Percentiles rank a stretch among this genome's conserved stretches.
Conservation (phyloP, 1,140 invertebrate genomes). For the Drosophila melanogaster region DNA sequence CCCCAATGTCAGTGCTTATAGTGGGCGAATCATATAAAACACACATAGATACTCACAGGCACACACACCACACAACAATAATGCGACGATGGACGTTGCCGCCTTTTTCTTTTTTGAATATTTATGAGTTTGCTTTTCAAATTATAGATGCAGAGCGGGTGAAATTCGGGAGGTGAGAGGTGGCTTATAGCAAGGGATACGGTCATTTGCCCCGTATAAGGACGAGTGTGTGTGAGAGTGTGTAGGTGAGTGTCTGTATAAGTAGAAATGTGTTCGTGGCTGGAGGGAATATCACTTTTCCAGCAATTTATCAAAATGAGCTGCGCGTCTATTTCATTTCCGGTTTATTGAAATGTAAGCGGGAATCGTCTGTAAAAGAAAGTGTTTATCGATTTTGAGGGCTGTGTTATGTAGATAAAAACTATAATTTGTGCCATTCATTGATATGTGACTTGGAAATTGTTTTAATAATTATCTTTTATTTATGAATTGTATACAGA, state of each 20-base stretch:
- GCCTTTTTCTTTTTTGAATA: conserved; percentile 72
- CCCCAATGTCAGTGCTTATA: conserved; percentile 32
- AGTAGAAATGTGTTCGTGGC: conserved; percentile 2
- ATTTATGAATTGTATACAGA: too few species aligned
- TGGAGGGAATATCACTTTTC: conserved; percentile 29
- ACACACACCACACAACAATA: conserved; percentile 34
- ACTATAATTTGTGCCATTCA: neutral
- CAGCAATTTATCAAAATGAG: conserved; percentile 52
- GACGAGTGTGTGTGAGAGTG: neutral
- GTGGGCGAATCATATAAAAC: conserved; percentile 64
- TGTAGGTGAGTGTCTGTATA: neutral
- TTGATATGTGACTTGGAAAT: too few species aligned
- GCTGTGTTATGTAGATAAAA: neutral
- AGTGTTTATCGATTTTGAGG: conserved; percentile 17
- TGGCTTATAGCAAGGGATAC: conserved; percentile 27
- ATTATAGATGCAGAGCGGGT: conserved; percentile 72
- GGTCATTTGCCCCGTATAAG: conserved; percentile 17
- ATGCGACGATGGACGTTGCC: conserved; percentile 39
- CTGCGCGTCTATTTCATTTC: conserved; percentile 33
- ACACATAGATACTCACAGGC: conserved; percentile 33
- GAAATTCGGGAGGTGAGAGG: conserved; percentile 5
- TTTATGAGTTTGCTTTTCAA: conserved; percentile 83
- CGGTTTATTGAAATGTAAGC: conserved; percentile 36
- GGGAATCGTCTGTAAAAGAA: conserved; percentile 16
- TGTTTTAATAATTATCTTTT: too few species aligned